Evolutionary conservation across 2,888 invertebrate genomes (phyloP).

Genomic region (Leptinotarsa peninsularis): DNA sequence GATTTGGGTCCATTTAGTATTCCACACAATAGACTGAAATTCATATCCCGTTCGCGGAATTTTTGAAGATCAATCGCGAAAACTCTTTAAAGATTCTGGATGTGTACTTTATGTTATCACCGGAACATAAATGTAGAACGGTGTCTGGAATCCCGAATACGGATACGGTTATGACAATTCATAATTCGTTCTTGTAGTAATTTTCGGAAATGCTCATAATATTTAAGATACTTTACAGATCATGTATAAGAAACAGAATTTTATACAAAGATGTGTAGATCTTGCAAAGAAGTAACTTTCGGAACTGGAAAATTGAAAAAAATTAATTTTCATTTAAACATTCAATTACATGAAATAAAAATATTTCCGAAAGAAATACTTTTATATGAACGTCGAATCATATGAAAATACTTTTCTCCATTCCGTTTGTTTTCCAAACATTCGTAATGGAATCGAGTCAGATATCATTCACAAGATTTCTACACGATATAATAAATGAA

Average conservation of each 20-base stretch:
- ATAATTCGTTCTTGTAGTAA: neutral
- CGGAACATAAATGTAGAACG: slow-evolving; percentile 49
- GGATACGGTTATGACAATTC: neutral
- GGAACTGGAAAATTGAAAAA: too few species aligned
- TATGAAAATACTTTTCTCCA: too few species aligned
- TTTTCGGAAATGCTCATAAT: neutral
- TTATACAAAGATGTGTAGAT: too few species aligned
- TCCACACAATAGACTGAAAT: slow-evolving; percentile 49
- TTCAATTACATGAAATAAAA: too few species aligned
- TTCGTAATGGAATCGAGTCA: too few species aligned
- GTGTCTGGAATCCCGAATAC: slow-evolving; percentile 1
- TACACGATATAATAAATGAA: too few species aligned
- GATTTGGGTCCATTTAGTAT: slow-evolving; percentile 44
- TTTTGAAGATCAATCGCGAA: slow-evolving; percentile 40
- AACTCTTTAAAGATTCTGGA: slow-evolving; percentile 49
- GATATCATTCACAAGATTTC: too few species aligned
- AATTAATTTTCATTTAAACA: too few species aligned
- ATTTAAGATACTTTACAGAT: neutral
- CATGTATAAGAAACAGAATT: neutral
- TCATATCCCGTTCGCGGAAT: slow-evolving; percentile 48
- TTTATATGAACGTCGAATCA: too few species aligned
- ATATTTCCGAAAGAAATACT: too few species aligned
- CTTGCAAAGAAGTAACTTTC: too few species aligned
- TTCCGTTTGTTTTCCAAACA: too few species aligned
- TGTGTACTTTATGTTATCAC: slow-evolving; percentile 53